Evolutionary conservation across 92 coral and sea anemone genomes (phyloP), one percentile per base, ranked within the genome.

Genomic region (Metridium senile): DNA sequence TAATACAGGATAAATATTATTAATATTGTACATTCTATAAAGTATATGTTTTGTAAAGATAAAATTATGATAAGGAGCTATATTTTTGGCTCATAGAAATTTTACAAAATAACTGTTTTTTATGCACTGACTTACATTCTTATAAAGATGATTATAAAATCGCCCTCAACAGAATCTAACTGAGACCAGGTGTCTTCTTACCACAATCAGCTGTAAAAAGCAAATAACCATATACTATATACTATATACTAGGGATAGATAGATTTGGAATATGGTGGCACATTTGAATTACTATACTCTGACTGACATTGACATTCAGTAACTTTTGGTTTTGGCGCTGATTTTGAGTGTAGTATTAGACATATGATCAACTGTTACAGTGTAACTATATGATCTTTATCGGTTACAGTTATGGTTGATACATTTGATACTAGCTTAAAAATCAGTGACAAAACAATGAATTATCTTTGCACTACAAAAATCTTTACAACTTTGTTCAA

Each of bases 21-120:
- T 57, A 71, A 78, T 33, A 79, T 53, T 79, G 84, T 79, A 79
- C 66, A 79, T 49, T 77, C 57, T 79, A 79, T 79, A 79, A 67
- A 79, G 62, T 75, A 79, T 78, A 78, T 78, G 72, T 79, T 79
- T 79, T 79, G 84, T 79, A 79, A 33, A 79, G 53, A 79, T 54
- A 70, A 79, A 49, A 33, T 39, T 32, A 58, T 21, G 20, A 11
- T 17, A 46, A 62, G 21, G 62, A 64, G 80, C 80, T 75, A 64
- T 46, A 63, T 63, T 63, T 75, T 63, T 43, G 61, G 80, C 80
- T 75, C 80, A 25, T 57, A 73, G 54, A 52, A 51, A 51, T 23
- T 70, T 51, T 71, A 11, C 62, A 28, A 45, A 29, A 17, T 20
- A 22, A 28, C 3, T 39, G 46, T 62, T 75, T 75, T 75, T 54